Evolutionary conservation across 2,797 vertebrate genomes (phyloP).

Genomic region (Catharus ustulatus): DNA sequence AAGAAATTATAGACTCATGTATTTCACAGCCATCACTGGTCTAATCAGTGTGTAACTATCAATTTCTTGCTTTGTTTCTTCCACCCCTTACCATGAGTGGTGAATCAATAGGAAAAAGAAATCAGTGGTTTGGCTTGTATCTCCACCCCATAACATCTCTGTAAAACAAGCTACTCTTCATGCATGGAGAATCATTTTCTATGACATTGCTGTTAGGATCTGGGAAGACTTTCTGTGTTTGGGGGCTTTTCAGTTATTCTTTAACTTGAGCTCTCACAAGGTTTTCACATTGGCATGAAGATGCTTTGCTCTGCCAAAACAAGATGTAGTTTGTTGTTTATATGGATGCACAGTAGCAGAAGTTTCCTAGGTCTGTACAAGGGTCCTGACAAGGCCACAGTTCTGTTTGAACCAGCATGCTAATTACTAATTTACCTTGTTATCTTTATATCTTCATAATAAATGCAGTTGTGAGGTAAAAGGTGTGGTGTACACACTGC

Average conservation of each 20-base stretch:
- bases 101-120: background rate
- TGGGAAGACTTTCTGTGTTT: background rate
- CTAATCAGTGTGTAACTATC: background rate
- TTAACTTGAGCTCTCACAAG: background rate
- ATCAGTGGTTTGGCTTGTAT: background rate
- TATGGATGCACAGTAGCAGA: background rate
- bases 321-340: background rate
- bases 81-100: background rate
- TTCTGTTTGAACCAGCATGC: background rate
- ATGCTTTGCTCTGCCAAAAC: background rate
- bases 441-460: background rate
- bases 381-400: accelerated
- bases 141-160: background rate
- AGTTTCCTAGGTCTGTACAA: background rate
- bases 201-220: background rate
- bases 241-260: background rate
- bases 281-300: background rate
- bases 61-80: background rate
- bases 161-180: background rate
- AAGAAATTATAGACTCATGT: background rate
- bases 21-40: background rate
- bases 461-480: background rate
- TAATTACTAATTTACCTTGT: background rate
- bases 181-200: background rate
- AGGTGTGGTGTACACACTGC: background rate